Evolutionary conservation across 2,888 invertebrate species (phyloP), one percentile per base, ranked within the genome.

Genomic region (Clepsis dumicolana): DNA sequence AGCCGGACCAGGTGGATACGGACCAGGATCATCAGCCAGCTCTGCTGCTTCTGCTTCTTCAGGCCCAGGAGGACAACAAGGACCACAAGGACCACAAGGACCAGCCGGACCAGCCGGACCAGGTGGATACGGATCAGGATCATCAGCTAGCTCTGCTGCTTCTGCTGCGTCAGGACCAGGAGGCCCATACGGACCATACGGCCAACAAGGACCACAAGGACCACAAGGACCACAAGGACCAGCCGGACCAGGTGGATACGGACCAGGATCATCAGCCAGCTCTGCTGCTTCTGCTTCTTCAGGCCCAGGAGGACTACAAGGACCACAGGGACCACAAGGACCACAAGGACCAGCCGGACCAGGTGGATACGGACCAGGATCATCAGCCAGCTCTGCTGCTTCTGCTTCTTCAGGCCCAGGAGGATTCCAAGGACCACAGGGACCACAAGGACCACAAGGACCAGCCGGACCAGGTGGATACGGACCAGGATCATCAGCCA

Each of bases 361-460:
- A 35, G 72, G 52, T 16, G 71, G 62, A 32, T n/a, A n/a, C n/a
- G 71, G 68, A 66, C 16, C 70, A 29, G 71, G 61, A 24, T 50
- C 70, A 10, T 53, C 70, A n/a, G 61, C 72, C 16, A 56, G 62
- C 53, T 61, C 72, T 24, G 65, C 71, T 16, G 61, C 65, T 12
- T 54, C 73, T n/a, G 63, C 63, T 24, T 14, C 32, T 24, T 10
- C 25, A 18, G 65, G 64, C 57, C 65, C 64, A 64, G 2, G 5
- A 8, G 44, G 56, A 48, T 0, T n/a, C n/a, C n/a, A n/a, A n/a
- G n/a, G n/a, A n/a, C n/a, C n/a, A n/a, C n/a, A n/a, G n/a, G n/a
- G n/a, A n/a, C n/a, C n/a, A n/a, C n/a, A n/a, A n/a, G n/a, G n/a
- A n/a, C n/a, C n/a, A n/a, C n/a, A n/a, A n/a, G n/a, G n/a, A n/a